Percentiles rank a stretch among this genome's conserved stretches.
Evolutionary conservation across 2,113 vertebrate genomes (phyloP).

Genomic region (Onychostoma macrolepis): DNA sequence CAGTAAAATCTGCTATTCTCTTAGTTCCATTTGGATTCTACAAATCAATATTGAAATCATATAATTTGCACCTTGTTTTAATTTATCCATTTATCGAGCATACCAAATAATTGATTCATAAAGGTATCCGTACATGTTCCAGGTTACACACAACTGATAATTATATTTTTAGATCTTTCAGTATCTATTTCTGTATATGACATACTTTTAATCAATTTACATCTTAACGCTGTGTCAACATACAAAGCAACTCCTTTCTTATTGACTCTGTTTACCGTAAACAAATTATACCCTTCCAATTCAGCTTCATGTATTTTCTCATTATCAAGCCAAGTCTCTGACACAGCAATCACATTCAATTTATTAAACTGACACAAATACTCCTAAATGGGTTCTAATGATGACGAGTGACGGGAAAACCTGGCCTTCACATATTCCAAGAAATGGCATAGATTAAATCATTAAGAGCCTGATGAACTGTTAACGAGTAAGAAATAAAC

Average conservation of each 20-base stretch:
- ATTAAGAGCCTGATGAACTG: no score
- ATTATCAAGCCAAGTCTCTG: neutral
- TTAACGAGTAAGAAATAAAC: no score
- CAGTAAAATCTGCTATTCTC: no score
- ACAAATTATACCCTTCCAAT: neutral
- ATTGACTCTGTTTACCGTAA: neutral
- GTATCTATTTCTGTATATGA: neutral
- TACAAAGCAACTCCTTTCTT: neutral
- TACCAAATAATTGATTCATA: neutral
- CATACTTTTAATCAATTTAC: conserved; percentile 1
- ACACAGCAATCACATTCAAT: neutral
- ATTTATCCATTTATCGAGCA: neutral
- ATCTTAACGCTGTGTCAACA: conserved; percentile 8
- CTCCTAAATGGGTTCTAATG: neutral
- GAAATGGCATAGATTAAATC: no score
- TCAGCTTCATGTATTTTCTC: neutral
- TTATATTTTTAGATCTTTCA: neutral
- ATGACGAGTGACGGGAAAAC: no score
- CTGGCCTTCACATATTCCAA: no score
- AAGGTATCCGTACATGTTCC: neutral
- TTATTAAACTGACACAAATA: neutral
- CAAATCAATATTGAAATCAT: no score
- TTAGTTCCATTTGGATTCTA: no score
- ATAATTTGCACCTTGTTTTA: neutral
- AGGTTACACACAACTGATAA: conserved; percentile 15